A percentile compares a stretch with the other conserved stretches of the same genome.
Evolutionary conservation across 2,888 invertebrate genomes (phyloP).

Genomic region (Alsophila aescularia): DNA sequence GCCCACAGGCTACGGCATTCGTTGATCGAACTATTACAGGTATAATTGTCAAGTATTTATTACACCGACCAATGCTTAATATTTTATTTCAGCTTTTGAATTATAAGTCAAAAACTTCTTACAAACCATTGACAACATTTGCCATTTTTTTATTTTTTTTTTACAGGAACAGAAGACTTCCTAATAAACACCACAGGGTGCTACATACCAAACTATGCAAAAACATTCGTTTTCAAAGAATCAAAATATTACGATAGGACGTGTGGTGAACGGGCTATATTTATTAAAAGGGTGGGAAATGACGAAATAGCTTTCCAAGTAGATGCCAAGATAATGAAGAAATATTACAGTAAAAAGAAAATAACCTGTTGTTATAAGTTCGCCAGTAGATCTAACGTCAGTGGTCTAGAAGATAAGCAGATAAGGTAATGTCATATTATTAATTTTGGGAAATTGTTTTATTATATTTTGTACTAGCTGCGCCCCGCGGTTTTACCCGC

Average conservation of each 20-base stretch:
- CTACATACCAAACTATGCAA: constrained; percentile 59
- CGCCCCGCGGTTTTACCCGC: too few species aligned
- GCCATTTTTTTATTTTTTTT: too few species aligned
- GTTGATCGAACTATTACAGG: too few species aligned
- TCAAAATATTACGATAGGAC: constrained; percentile 26
- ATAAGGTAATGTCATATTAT: too few species aligned
- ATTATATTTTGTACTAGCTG: too few species aligned
- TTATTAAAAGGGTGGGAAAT: constrained; percentile 42
- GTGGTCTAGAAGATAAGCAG: constrained; percentile 43
- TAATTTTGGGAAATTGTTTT: too few species aligned
- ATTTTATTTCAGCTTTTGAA: too few species aligned
- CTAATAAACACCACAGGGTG: constrained; percentile 63
- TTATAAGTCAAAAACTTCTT: too few species aligned
- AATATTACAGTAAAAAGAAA: constrained; percentile 33
- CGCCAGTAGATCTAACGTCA: constrained; percentile 39
- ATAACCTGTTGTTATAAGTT: constrained; percentile 58
- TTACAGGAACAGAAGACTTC: constrained; percentile 41
- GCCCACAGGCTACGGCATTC: too few species aligned
- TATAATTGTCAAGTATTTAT: too few species aligned
- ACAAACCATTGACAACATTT: too few species aligned
- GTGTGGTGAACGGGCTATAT: constrained; percentile 55
- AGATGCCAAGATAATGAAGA: constrained; percentile 40
- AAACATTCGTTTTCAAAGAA: constrained; percentile 45
- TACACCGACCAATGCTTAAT: too few species aligned
- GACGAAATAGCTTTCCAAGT: constrained; percentile 49